Evolutionary conservation across 2,113 vertebrate genomes (phyloP).

Genomic region (Myodes glareolus): DNA sequence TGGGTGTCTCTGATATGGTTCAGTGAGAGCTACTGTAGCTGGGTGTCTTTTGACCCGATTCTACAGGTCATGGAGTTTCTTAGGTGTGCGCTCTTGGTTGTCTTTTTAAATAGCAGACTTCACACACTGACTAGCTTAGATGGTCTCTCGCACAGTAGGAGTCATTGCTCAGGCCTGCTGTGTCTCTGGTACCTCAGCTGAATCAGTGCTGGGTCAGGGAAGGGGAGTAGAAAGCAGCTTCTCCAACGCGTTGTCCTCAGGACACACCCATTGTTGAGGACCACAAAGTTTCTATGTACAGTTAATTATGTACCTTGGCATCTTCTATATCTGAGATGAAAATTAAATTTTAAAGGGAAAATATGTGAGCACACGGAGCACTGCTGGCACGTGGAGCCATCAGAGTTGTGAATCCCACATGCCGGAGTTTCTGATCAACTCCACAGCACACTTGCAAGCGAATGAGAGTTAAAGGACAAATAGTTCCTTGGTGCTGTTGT

Average conservation of each 20-base stretch:
- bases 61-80: neutral
- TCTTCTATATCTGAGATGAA: conserved; percentile 10
- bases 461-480: neutral
- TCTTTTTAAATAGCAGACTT: neutral
- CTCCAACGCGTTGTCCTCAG: neutral
- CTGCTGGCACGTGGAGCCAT: neutral
- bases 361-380: neutral
- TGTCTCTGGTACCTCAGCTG: neutral
- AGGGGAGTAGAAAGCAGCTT: neutral
- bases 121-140: neutral
- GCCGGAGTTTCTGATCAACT: neutral
- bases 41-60: neutral
- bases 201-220: neutral
- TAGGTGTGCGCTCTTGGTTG: neutral
- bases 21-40: neutral
- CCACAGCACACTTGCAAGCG: neutral
- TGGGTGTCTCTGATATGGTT: neutral
- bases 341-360: conserved; percentile 19
- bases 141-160: neutral
- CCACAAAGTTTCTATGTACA: neutral
- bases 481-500: neutral
- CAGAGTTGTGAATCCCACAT: neutral
- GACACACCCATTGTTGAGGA: neutral
- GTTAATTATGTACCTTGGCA: neutral
- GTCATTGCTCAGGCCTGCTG: neutral